A percentile compares a stretch with the other conserved stretches of the same genome.
Evolutionary conservation across 2,113 vertebrate species (phyloP).

Genomic region (Ptilorrhoa leucosticta): DNA sequence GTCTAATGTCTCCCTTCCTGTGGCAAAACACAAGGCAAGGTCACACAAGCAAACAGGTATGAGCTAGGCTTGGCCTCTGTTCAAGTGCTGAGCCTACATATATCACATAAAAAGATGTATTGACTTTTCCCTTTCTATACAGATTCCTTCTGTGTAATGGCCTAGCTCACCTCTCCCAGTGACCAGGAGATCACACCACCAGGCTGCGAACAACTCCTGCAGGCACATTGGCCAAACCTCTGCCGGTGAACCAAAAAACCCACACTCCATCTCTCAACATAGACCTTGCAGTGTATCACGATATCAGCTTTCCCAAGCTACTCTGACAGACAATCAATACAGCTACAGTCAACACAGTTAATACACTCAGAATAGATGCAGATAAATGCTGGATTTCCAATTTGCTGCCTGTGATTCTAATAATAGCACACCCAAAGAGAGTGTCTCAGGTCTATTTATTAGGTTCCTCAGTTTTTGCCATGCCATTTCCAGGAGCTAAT

Average conservation of each 20-base stretch:
- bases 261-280: neutral
- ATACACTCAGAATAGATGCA: conserved; percentile 5
- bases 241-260: neutral
- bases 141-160: neutral
- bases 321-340: neutral
- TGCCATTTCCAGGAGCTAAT: neutral
- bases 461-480: neutral
- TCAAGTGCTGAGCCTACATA: neutral
- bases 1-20: neutral
- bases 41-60: neutral
- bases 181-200: neutral
- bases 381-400: conserved; percentile 21
- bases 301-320: neutral
- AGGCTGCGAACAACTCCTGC: neutral
- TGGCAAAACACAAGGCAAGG: neutral
- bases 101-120: neutral
- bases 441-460: neutral
- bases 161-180: neutral
- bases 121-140: neutral
- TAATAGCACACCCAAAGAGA: neutral
- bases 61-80: neutral
- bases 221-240: neutral
- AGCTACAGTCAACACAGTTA: neutral
- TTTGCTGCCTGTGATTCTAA: neutral
- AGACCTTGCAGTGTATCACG: neutral